Evolutionary conservation across 2,888 invertebrate genomes (phyloP), one percentile per base, ranked within the genome.

Genomic region (Mesorhabditis spiculigera): DNA sequence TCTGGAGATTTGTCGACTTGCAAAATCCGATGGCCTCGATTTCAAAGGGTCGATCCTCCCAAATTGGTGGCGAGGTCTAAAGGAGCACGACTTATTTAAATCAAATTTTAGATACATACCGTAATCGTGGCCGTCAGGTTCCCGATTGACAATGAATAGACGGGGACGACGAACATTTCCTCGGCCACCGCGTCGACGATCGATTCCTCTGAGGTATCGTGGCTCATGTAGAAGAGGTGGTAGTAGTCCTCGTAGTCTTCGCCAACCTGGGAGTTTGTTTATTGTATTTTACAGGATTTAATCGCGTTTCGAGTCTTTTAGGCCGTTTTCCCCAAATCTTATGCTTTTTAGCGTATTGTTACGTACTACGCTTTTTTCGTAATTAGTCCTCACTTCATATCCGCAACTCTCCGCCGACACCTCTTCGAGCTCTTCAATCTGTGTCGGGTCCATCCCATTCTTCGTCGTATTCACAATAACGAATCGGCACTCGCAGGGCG

Each of bases 381-480:
- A 16, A 43, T 4, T 13, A n/a, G n/a, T 4, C 4, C 43, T 5
- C 8, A 69, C 69, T 66, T 69, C 69, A 62, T 66, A 43, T 61
- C 69, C 69, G 41, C 65, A 10, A 50, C 70, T 70, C 44, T 58
- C 45, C n/a, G 70, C 70, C 4, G 70, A 65, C 43, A 70, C 66
- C 64, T 70, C 66, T 43, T 70, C 70, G 41, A 70, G 16, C 41
- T 70, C 70, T 45, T 70, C 67, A 45, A 70, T 6, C 41, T 70
- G 70, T 45, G 43, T 45, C 45, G 58, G 44, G 41, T 45, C 63
- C 66, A 70, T 67, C 63, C 61, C 10, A 16, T 45, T 13, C 64
- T 63, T 66, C 41, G 62, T 66, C 66, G 70, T 42, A 58, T 70
- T 70, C 13, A 67, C 67, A n/a, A 70, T 67, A 42, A 70, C 50